These are phyloP conservation scores for Pristis pectinata DNA, from an alignment of 2,797 vertebrate species.

Conservation along the genomic window DNA sequence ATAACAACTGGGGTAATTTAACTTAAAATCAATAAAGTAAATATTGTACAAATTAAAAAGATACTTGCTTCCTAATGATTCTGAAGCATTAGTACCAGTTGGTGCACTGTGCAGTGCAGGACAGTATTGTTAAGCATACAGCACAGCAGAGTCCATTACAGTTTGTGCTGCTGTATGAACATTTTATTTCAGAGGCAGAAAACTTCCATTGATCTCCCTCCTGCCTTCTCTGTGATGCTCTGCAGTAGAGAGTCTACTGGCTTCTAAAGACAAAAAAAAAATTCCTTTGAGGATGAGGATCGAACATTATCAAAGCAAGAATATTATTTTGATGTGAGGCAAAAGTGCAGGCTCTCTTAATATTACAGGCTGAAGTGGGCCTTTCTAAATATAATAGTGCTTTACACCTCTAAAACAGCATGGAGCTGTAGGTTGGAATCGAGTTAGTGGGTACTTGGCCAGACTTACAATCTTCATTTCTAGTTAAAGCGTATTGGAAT, in stretches of 20 bases:
- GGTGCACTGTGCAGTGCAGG: too few relatives aligned
- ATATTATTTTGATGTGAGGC: constrained; percentile 19
- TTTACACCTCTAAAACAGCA: background rate
- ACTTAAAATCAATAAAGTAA: background rate
- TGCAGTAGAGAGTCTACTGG: background rate
- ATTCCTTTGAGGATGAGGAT: background rate
- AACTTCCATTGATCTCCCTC: background rate
- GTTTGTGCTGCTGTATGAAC: background rate
- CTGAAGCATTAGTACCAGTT: background rate
- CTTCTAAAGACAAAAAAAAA: background rate
- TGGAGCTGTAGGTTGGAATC: background rate
- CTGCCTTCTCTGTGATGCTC: background rate
- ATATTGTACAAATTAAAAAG: background rate
- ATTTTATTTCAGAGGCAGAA: background rate
- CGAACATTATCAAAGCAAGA: background rate
- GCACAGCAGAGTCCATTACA: too few relatives aligned
- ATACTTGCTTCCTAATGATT: background rate
- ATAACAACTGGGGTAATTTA: too few relatives aligned
- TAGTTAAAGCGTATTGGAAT: background rate
- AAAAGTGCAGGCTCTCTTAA: background rate
- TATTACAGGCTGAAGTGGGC: background rate
- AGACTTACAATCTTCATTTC: too few relatives aligned
- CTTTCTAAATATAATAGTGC: background rate
- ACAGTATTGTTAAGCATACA: background rate
- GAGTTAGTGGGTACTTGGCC: background rate